Base-by-base conservation (phyloP, 1,140 invertebrate species). In the Coenobita brevimanus region DNA sequence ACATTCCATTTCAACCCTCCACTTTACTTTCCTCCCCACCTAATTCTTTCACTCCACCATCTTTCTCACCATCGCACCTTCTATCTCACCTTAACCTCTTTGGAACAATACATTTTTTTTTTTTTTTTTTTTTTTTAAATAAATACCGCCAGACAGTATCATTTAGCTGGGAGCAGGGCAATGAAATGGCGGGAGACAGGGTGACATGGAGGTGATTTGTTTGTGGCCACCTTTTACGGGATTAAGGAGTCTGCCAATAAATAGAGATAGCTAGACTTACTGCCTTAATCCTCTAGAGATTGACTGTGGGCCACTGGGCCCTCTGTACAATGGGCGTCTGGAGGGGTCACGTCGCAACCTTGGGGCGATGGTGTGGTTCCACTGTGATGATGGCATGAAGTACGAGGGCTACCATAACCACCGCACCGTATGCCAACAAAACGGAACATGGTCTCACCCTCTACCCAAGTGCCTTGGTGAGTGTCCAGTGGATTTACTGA, bases 321-420 rank as follows among this genome's bases (percentile, higher is more conserved):
- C 92, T 6, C 91, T 94, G n/a, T 92, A 92, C 83, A 94, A 95
- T 91, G 94, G 94, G 24, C 94, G 94, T 91, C 91, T 95, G 21
- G 94, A 94, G 89, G 94, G 94, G 3, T 91, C 92, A 33, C 92
- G 93, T 69, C 94, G 94, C 2, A 93, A 91, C 13, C 93, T 94
- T 4, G 94, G 94, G 3, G 92, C 94, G 1, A 92, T 93, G 0
- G 92, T 94, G 54, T 92, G 93, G 71, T 95, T 94, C 91, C 93
- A 93, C 67, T 95, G 94, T 90, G 91, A 92, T 62, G 93, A 93
- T 57, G 91, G 92, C 36, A 94, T 94, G 91, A 93, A 92, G 60
- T 94, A 94, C 89, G 92, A 93, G 13, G 94, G 92, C 0, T 81
- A 81, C 21, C 85, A 83, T 13, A 87, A 90, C 83, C 60, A 64